Conservation (phyloP, 2,888 invertebrate species). For the Campopleginae sp. region DNA sequence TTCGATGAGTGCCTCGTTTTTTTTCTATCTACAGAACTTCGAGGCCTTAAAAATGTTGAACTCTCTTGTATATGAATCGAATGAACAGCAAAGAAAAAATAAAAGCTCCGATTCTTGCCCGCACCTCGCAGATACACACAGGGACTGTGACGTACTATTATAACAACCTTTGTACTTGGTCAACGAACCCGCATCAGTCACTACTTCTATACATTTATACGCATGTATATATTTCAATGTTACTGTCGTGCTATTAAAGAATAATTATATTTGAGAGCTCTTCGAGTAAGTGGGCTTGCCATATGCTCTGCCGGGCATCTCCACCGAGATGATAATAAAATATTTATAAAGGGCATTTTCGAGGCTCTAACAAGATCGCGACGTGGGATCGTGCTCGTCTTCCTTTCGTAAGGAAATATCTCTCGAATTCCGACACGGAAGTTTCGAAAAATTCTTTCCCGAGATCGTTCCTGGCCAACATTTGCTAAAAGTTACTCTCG, state of each 20-base stretch:
- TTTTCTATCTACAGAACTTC: neutral
- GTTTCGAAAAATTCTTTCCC: neutral
- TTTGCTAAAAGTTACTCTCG: neutral
- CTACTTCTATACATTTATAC: slow-evolving; percentile 21
- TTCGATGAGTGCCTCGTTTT: neutral
- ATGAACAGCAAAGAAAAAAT: slow-evolving; percentile 29
- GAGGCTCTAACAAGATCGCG: slow-evolving; percentile 8
- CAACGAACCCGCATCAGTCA: slow-evolving; percentile 56
- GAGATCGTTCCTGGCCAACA: neutral
- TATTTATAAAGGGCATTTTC: slow-evolving; percentile 10
- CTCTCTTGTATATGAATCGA: slow-evolving; percentile 10
- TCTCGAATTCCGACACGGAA: neutral
- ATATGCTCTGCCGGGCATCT: neutral
- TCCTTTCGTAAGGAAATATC: neutral
- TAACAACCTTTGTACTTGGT: slow-evolving; percentile 64
- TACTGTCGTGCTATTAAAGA: slow-evolving; percentile 44
- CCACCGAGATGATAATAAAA: slow-evolving; percentile 20
- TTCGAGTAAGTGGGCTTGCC: slow-evolving; percentile 39
- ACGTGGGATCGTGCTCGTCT: neutral
- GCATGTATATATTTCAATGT: slow-evolving; percentile 11
- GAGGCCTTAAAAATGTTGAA: neutral
- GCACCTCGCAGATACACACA: slow-evolving; percentile 48
- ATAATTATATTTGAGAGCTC: slow-evolving; percentile 55
- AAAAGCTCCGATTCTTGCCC: slow-evolving; percentile 49
- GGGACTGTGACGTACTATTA: slow-evolving; percentile 43